These are phyloP conservation scores for Sminthurides aquaticus DNA, from an alignment of 2,888 invertebrate species.

Conservation along the genomic window DNA sequence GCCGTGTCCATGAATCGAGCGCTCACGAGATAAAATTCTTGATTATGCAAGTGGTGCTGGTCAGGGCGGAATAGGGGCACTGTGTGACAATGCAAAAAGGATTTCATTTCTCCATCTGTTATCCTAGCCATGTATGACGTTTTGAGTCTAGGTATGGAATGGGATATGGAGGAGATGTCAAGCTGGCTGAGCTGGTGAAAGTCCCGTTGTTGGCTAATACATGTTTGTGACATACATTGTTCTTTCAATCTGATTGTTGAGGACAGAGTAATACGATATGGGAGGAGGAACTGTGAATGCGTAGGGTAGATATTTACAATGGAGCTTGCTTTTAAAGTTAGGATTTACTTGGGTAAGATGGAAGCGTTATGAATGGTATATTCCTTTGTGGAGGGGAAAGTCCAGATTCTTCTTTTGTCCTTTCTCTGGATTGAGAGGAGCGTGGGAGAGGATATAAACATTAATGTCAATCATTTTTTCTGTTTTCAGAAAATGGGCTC, in stretches of 20 bases:
- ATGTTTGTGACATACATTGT: not conserved
- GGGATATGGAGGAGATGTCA: no score
- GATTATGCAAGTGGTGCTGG: not conserved
- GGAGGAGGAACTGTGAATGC: not conserved
- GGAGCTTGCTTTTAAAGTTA: no score
- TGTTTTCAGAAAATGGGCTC: conserved; percentile 24
- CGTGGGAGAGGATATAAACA: not conserved
- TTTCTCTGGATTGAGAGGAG: not conserved
- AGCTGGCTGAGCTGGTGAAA: no score
- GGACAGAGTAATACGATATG: no score
- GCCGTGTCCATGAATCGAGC: no score
- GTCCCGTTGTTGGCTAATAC: no score
- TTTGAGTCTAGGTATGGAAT: no score
- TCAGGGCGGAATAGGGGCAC: not conserved
- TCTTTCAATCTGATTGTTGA: not conserved
- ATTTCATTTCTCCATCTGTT: not conserved
- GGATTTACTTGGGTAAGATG: not conserved
- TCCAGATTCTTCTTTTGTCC: not conserved
- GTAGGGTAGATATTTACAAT: not conserved
- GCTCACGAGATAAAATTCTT: no score
- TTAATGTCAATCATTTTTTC: not conserved
- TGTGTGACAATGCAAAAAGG: not conserved
- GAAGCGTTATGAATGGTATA: not conserved
- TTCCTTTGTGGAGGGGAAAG: not conserved
- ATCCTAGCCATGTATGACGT: not conserved